phyloP scores from a whole-genome alignment of 1,140 invertebrate genomes.

The Sarcophaga bullata region DNA sequence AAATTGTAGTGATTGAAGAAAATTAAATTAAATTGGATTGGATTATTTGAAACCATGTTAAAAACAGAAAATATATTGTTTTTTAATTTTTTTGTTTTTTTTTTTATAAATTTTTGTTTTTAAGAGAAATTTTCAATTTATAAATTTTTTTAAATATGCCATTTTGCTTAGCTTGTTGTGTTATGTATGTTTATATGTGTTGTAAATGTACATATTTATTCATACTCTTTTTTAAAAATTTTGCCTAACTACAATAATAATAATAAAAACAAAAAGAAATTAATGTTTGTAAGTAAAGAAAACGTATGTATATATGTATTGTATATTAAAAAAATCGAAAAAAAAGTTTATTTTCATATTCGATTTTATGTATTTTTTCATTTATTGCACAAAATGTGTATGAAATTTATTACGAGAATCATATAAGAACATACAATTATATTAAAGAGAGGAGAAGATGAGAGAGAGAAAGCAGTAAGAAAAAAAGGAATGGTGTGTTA shows the following conservation, averaged over 20 bases:
- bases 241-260: conserved; percentile 31
- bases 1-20: too few species aligned
- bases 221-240: neutral
- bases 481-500: too few species aligned
- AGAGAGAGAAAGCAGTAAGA: too few species aligned
- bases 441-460: too few species aligned
- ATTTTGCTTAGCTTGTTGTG: too few species aligned
- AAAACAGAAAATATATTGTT: conserved; percentile 21
- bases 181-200: too few species aligned
- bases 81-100: too few species aligned
- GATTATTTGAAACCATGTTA: conserved; percentile 32
- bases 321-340: neutral
- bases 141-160: too few species aligned
- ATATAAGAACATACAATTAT: too few species aligned
- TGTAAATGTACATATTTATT: neutral
- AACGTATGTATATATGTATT: neutral
- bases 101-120: neutral
- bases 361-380: neutral
- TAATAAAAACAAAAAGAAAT: neutral
- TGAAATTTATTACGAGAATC: too few species aligned
- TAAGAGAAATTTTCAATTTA: neutral
- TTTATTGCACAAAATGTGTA: too few species aligned
- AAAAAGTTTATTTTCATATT: conserved; percentile 1
- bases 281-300: conserved; percentile 3
- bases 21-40: too few species aligned